A percentile compares a stretch with the other conserved stretches of the same genome.
Conservation (phyloP, 2,888 invertebrate species). For the Agrochola lota region DNA sequence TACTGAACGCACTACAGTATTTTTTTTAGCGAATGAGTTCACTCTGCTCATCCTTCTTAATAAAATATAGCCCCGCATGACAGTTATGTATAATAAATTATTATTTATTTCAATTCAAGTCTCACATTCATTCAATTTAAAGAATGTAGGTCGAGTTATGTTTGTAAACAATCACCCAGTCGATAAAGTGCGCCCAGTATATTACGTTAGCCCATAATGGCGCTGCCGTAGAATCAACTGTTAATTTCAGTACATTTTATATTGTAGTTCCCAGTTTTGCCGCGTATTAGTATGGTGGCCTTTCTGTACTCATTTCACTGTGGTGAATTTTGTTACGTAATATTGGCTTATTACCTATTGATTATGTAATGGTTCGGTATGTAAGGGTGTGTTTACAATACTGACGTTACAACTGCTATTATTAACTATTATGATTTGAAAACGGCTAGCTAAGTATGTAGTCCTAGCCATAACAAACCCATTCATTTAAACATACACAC, state of each 20-base stretch:
- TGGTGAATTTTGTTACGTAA: conserved; percentile 29
- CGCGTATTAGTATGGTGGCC: background rate
- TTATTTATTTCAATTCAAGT: conserved; percentile 18
- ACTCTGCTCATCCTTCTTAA: background rate
- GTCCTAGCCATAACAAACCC: conserved; percentile 9
- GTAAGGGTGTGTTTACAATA: background rate
- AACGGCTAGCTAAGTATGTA: background rate
- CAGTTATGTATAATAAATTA: conserved; percentile 10
- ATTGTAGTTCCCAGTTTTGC: background rate
- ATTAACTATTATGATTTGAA: background rate
- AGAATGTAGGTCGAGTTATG: conserved; percentile 25
- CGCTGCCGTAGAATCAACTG: background rate
- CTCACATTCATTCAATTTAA: conserved; percentile 4
- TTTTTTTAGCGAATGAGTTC: background rate
- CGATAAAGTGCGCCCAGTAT: background rate
- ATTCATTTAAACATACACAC: background rate
- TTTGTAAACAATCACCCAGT: conserved; percentile 26
- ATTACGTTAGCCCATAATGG: background rate
- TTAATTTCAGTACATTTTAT: conserved; percentile 8
- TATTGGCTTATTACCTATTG: conserved; percentile 13
- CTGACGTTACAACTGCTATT: background rate
- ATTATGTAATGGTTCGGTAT: conserved; percentile 9
- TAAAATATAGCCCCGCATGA: background rate
- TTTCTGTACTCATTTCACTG: conserved; percentile 6
- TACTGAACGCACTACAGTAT: background rate